These are phyloP conservation scores for Anas flavirostris DNA, from an alignment of 2,797 vertebrate genomes.

Conservation along the genomic window DNA sequence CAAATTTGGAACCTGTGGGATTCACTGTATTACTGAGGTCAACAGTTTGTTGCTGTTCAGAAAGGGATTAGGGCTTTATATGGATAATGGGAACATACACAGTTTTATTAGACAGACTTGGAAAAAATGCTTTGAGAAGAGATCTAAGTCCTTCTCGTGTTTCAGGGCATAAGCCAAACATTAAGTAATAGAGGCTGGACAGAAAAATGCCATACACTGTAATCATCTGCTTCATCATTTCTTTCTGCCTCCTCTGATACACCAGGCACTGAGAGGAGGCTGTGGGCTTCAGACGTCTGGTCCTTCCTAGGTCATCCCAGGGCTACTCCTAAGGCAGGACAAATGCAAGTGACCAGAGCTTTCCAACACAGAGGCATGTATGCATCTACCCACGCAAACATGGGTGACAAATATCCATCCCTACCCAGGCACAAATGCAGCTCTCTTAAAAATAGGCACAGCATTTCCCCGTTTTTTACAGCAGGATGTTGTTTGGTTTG, in stretches of 20 bases:
- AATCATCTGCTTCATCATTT: background rate
- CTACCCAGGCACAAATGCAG: background rate
- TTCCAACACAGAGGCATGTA: background rate
- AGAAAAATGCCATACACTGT: background rate
- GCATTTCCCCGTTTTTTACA: conserved; percentile 45
- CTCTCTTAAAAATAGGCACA: conserved; percentile 13
- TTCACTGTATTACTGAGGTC: background rate
- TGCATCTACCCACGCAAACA: background rate
- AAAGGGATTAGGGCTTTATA: conserved; percentile 27
- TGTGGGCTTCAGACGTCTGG: fast-evolving
- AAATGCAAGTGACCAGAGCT: background rate
- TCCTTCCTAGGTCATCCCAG: background rate
- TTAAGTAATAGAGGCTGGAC: conserved; percentile 42
- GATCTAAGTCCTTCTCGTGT: conserved; percentile 51
- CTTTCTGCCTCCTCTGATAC: background rate
- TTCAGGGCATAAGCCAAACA: conserved; percentile 45
- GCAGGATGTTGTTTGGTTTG: conserved; percentile 69
- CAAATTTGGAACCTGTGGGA: background rate
- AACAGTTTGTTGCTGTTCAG: conserved; percentile 11
- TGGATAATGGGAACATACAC: conserved; percentile 32
- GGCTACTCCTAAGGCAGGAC: background rate
- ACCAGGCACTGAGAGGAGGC: background rate
- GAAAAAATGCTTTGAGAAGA: conserved; percentile 43
- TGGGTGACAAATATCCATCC: background rate
- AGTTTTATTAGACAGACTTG: conserved; percentile 16